A percentile compares a stretch with the other conserved stretches of the same genome.
Evolutionary conservation across 2,888 invertebrate species (phyloP).

Genomic region (Nymphalis c-album): DNA sequence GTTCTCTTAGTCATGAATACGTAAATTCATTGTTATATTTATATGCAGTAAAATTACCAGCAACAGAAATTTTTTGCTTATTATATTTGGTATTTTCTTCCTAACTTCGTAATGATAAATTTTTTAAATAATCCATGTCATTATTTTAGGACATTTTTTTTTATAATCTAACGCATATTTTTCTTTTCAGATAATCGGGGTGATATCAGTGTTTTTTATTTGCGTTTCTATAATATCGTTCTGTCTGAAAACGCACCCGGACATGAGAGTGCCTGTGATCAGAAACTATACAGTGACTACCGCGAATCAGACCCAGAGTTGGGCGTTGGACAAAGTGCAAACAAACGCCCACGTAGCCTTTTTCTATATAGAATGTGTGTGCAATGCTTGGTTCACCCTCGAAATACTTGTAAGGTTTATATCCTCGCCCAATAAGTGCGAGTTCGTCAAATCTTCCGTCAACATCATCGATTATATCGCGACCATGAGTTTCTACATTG

Average conservation of each 20-base stretch:
- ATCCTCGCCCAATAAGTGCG: slow-evolving; percentile 95
- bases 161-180: slow-evolving; percentile 14
- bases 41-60: too few relatives aligned
- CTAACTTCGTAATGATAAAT: neutral
- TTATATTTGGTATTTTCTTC: too few relatives aligned
- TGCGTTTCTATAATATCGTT: slow-evolving; percentile 99
- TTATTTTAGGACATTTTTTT: neutral
- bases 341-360: slow-evolving; percentile 98
- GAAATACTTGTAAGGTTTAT: slow-evolving; percentile 97
- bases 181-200: slow-evolving; percentile 94
- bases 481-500: slow-evolving; percentile 98
- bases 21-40: too few relatives aligned
- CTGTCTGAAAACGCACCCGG: slow-evolving; percentile 99
- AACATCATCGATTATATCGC: slow-evolving; percentile 99
- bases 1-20: too few relatives aligned
- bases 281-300: slow-evolving; percentile 89
- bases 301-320: slow-evolving; percentile 87
- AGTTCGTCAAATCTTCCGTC: slow-evolving; percentile 97
- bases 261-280: slow-evolving; percentile 96
- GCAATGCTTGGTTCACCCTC: slow-evolving; percentile 99
- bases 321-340: slow-evolving; percentile 94
- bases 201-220: slow-evolving; percentile 99
- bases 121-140: neutral
- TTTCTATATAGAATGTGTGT: slow-evolving; percentile 99
- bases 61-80: too few relatives aligned